phyloP scores from a whole-genome alignment of 2,113 vertebrate genomes.

The Dromaius novaehollandiae region DNA sequence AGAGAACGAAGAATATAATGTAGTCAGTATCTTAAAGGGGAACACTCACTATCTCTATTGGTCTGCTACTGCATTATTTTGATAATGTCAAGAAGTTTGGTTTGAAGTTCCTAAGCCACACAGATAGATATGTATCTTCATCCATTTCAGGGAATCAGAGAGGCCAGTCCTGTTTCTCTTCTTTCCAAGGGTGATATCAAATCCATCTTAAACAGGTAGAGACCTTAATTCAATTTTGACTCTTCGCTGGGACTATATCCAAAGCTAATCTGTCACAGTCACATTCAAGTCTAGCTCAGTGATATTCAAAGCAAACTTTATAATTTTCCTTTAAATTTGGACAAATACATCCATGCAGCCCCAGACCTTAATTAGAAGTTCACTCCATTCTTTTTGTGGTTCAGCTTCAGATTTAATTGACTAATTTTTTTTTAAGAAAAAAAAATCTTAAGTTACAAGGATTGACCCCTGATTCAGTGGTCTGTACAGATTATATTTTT shows the following conservation, averaged over 20 bases:
- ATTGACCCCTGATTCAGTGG: background rate
- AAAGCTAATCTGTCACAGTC: constrained; percentile 38
- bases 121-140: background rate
- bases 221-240: constrained; percentile 32
- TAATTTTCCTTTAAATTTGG: constrained; percentile 17
- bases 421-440: background rate
- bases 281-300: background rate
- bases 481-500: background rate
- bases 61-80: background rate
- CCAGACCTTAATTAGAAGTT: background rate
- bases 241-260: constrained; percentile 34
- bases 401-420: background rate
- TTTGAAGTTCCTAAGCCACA: background rate
- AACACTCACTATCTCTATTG: background rate
- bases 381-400: background rate
- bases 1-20: background rate
- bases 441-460: background rate
- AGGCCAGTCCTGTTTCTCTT: background rate
- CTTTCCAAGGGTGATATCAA: constrained; percentile 16
- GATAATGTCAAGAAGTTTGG: background rate
- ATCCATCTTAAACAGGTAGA: constrained; percentile 52
- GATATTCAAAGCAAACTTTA: constrained; percentile 16
- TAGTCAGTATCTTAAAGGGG: background rate
- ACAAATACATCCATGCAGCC: background rate
- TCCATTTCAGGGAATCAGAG: background rate